Percentiles rank a stretch among this genome's conserved stretches.
Conservation (phyloP, 2,888 invertebrate genomes). For the Heliconius hortense region DNA sequence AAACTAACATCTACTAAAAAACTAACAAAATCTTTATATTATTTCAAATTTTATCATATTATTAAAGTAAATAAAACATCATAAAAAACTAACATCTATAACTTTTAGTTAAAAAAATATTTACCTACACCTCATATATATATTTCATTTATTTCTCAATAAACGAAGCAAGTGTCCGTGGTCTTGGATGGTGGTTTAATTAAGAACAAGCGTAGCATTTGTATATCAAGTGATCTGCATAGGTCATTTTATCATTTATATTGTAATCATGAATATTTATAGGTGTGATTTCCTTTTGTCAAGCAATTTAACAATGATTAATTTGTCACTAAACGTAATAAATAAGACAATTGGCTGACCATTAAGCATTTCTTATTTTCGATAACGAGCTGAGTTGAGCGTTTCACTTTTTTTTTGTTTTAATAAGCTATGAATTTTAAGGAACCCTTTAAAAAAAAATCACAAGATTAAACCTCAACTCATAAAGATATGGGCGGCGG, state of each 20-base stretch:
- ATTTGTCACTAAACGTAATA: conserved; percentile 52
- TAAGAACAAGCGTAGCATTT: conserved; percentile 62
- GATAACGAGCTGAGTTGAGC: neutral
- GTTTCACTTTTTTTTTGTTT: neutral
- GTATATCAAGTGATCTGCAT: conserved; percentile 51
- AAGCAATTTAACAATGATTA: conserved; percentile 53
- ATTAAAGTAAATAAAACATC: neutral
- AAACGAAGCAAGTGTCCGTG: conserved; percentile 60
- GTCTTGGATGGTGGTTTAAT: conserved; percentile 63
- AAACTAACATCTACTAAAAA: neutral
- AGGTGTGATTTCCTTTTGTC: conserved; percentile 56
- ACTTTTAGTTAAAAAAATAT: conserved; percentile 45
- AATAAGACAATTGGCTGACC: conserved; percentile 47
- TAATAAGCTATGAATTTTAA: conserved; percentile 23
- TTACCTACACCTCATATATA: conserved; percentile 55
- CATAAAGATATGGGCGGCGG: conserved; percentile 38
- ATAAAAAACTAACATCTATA: neutral
- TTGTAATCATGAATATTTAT: conserved; percentile 69
- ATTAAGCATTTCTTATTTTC: conserved; percentile 32
- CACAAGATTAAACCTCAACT: conserved; percentile 31
- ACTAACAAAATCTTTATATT: too few relatives aligned
- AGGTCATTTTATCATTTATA: conserved; percentile 53
- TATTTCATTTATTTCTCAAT: conserved; percentile 74
- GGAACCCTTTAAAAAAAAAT: conserved; percentile 27
- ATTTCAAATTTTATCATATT: too few relatives aligned